Conservation (phyloP, 2,888 invertebrate genomes). For the Caenorhabditis sulstoni region DNA sequence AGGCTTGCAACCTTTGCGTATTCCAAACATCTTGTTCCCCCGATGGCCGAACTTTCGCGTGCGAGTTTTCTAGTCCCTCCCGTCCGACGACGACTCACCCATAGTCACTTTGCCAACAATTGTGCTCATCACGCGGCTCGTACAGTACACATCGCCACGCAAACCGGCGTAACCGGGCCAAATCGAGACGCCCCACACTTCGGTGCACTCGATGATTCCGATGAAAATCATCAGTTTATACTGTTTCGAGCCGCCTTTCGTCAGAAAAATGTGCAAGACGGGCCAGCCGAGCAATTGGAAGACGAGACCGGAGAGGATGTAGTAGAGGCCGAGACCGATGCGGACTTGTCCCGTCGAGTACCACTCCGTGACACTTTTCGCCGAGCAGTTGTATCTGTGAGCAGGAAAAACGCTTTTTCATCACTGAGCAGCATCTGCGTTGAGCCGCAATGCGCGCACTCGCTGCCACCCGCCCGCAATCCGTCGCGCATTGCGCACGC, state of each 20-base stretch:
- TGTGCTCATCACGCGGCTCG: conserved; percentile 11
- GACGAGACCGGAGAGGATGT: conserved; percentile 13
- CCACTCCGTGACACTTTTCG: conserved; percentile 21
- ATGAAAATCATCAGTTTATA: conserved; percentile 44
- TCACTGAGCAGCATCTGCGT: too few species aligned
- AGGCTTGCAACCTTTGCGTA: too few species aligned
- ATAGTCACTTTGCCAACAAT: conserved; percentile 47
- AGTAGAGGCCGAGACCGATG: conserved; percentile 15
- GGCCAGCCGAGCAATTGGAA: conserved; percentile 37
- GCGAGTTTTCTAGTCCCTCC: too few species aligned
- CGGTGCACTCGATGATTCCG: conserved; percentile 38
- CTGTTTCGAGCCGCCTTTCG: conserved; percentile 13
- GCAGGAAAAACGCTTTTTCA: background rate
- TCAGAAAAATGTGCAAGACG: conserved; percentile 15
- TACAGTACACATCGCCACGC: conserved; percentile 41
- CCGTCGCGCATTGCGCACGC: too few species aligned
- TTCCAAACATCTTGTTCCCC: too few species aligned
- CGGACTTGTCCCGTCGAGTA: conserved; percentile 20
- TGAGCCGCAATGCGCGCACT: too few species aligned
- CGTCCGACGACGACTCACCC: conserved; percentile 29
- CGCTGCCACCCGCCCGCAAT: too few species aligned
- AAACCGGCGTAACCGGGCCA: conserved; percentile 28
- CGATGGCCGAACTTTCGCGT: too few species aligned
- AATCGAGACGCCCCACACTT: conserved; percentile 44
- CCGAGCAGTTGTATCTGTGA: conserved; percentile 46